Percentiles rank a stretch among this genome's conserved stretches.
Conservation (phyloP, 2,888 invertebrate species). For the Brachyptera putata region DNA sequence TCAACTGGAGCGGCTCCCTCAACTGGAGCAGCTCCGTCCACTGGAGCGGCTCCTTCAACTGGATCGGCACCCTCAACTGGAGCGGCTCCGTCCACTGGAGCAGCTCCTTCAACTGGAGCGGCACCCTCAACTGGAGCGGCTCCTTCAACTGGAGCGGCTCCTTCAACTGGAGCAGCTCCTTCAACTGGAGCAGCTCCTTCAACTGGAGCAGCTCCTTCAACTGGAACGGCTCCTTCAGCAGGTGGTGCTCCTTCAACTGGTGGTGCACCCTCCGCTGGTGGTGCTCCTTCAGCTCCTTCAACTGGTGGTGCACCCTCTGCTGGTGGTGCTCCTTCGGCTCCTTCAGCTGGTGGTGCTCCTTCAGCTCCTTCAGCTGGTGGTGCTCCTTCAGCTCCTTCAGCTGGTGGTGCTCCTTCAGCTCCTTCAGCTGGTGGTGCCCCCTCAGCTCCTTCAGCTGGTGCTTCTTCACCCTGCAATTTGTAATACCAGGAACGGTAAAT, state of each 20-base stretch:
- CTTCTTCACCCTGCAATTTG: slow-evolving; percentile 28
- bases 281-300: slow-evolving; percentile 40
- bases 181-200: slow-evolving; percentile 37
- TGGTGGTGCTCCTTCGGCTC: slow-evolving; percentile 39
- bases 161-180: slow-evolving; percentile 38
- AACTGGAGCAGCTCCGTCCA: slow-evolving; percentile 38
- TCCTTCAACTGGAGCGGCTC: slow-evolving; percentile 35
- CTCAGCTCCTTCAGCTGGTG: slow-evolving; percentile 40
- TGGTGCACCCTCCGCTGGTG: slow-evolving; percentile 39
- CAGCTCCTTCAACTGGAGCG: slow-evolving; percentile 37
- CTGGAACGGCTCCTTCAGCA: slow-evolving; percentile 42
- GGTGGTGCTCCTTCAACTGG: slow-evolving; percentile 42
- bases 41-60: slow-evolving; percentile 35
- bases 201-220: slow-evolving; percentile 39
- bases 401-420: slow-evolving; percentile 40
- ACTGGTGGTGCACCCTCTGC: slow-evolving; percentile 37
- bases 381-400: slow-evolving; percentile 39
- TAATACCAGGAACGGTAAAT: too few species aligned
- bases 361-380: slow-evolving; percentile 39
- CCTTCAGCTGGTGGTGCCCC: slow-evolving; percentile 41
- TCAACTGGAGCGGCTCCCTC: slow-evolving; percentile 38
- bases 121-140: slow-evolving; percentile 39
- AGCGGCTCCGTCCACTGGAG: slow-evolving; percentile 36
- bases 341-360: slow-evolving; percentile 43
- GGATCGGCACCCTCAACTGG: slow-evolving; percentile 38